Evolutionary conservation across 2,113 vertebrate species (phyloP).

Genomic region (Cheirogaleus medius): DNA sequence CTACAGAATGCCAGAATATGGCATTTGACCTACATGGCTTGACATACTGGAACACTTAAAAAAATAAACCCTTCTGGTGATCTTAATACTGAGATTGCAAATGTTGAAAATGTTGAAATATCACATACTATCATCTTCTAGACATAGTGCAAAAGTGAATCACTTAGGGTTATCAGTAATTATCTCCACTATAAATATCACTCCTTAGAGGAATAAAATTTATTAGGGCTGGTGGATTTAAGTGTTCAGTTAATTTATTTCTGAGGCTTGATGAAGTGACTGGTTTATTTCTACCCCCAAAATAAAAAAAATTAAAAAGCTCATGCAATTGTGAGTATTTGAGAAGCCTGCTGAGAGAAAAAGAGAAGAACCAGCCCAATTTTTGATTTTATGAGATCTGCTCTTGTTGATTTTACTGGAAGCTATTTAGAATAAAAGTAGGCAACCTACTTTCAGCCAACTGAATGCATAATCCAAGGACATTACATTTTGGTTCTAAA

Average conservation of each 20-base stretch:
- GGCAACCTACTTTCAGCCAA: background rate
- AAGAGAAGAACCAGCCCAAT: background rate
- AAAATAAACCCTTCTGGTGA: background rate
- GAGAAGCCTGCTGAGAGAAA: background rate
- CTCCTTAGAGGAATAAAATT: slow-evolving; percentile 38
- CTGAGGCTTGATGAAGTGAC: background rate
- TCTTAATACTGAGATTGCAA: background rate
- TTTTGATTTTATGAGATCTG: background rate
- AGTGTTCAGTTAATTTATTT: slow-evolving; percentile 42
- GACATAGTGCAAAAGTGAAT: background rate
- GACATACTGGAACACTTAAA: background rate
- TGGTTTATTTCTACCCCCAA: slow-evolving; percentile 13
- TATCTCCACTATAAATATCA: background rate
- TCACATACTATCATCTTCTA: background rate
- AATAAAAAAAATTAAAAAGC: background rate
- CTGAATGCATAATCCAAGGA: background rate
- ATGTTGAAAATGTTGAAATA: slow-evolving; percentile 40
- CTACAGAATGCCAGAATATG: background rate
- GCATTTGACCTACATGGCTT: background rate
- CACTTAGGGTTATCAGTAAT: slow-evolving; percentile 30
- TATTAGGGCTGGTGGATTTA: slow-evolving; percentile 35
- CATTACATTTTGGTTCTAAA: background rate
- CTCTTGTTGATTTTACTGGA: background rate
- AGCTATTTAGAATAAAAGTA: background rate
- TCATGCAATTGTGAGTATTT: background rate